These are phyloP conservation scores for Morpho helenor DNA, from an alignment of 2,888 invertebrate species.

Conservation along the genomic window DNA sequence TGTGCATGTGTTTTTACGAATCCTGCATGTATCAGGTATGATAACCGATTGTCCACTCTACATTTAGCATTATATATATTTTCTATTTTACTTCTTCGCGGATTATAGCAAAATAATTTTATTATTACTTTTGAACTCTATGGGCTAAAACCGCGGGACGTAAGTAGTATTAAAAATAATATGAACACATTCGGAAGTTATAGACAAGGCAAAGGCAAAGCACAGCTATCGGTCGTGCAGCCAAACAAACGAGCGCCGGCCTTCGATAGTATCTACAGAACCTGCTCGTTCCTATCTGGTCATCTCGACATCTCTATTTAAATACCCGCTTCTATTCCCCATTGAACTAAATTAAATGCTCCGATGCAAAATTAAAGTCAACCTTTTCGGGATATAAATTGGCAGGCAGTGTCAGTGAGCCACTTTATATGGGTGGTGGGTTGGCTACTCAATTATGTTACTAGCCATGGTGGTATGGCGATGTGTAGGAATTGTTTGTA, in stretches of 20 bases:
- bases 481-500: conserved; percentile 22
- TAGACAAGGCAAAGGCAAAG: conserved; percentile 2
- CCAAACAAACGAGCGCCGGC: conserved; percentile 23
- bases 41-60: too few relatives aligned
- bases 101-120: too few relatives aligned
- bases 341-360: conserved; percentile 44
- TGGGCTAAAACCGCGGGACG: too few relatives aligned
- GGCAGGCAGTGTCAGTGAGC: conserved; percentile 21
- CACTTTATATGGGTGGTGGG: conserved; percentile 22
- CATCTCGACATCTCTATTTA: conserved; percentile 72
- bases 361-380: conserved; percentile 30
- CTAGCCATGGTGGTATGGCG: neutral
- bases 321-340: conserved; percentile 41
- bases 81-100: too few relatives aligned
- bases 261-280: conserved; percentile 22
- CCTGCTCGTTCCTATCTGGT: conserved; percentile 54
- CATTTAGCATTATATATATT: too few relatives aligned
- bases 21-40: too few relatives aligned
- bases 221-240: conserved; percentile 21
- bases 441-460: conserved; percentile 22
- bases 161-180: too few relatives aligned
- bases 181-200: neutral
- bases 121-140: too few relatives aligned
- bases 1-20: too few relatives aligned
- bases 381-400: conserved; percentile 32